A percentile compares a stretch with the other conserved stretches of the same genome.
phyloP scores from a whole-genome alignment of 2,113 vertebrate species.

The Prietella phreatophila region DNA sequence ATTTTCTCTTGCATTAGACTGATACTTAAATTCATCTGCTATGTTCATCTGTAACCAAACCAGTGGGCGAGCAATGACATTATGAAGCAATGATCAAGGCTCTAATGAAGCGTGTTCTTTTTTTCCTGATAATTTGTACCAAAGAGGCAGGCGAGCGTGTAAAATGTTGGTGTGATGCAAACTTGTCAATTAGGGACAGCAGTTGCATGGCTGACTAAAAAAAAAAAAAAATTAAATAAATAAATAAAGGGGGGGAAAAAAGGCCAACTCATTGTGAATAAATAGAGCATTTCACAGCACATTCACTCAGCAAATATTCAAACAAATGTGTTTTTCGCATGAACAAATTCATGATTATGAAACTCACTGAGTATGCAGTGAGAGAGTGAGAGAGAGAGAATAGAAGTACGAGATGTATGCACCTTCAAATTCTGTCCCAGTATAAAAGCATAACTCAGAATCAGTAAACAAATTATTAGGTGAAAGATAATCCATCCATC shows the following conservation, averaged over 20 bases:
- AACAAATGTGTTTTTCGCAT: background rate
- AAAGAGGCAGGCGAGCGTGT: background rate
- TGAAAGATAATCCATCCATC: background rate
- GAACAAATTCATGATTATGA: background rate
- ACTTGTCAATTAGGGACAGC: conserved; percentile 32
- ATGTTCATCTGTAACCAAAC: background rate
- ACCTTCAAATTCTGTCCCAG: background rate
- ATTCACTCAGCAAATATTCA: conserved; percentile 11
- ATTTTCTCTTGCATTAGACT: conserved; percentile 4
- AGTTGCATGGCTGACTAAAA: background rate
- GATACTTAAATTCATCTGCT: background rate
- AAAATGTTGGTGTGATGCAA: conserved; percentile 31
- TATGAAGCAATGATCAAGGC: conserved; percentile 15
- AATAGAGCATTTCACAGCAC: conserved; percentile 34
- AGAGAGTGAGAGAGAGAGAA: background rate
- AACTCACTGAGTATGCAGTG: background rate
- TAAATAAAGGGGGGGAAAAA: no score
- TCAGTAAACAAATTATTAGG: background rate
- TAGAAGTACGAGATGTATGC: background rate
- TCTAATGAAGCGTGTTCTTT: conserved; percentile 17
- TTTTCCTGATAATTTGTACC: conserved; percentile 10
- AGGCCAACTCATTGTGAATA: background rate
- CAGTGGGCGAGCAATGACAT: background rate
- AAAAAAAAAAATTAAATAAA: background rate
- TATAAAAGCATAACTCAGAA: background rate